Base-by-base conservation (phyloP, 2,888 invertebrate species). In the Heliconius ismenius region DNA sequence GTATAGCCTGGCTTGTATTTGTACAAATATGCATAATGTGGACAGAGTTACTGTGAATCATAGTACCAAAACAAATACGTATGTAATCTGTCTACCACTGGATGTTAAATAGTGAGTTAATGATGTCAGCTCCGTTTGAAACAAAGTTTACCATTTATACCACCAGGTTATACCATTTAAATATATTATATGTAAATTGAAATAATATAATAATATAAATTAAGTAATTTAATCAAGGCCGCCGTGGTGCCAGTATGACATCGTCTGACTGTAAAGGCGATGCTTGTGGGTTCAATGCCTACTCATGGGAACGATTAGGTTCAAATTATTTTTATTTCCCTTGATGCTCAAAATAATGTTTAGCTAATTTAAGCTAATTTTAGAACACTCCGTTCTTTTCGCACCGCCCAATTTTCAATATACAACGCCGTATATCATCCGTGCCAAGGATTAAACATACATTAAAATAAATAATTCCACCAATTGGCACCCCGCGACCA, bases 21-120 rank as follows among this genome's bases (percentile, higher is more conserved):
- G 58, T 58, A 4, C 32, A 58, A 70, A 70, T 58, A 36, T n/a
- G 39, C 32, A 9, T 58, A 70, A 58, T 70, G 15, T 58, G n/a
- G 58, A 58, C 58, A 15, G 32, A 32, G 70, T 70, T 58, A 32
- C 69, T 70, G 58, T 36, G 32, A 58, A 36, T 54, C 32, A 24
- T 32, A 58, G 70, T 36, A 36, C 70, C 32, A 70, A 70, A 70
- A 70, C 58, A 70, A 58, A 58, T 36, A 70, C 70, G 58, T 58
- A 70, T 70, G 58, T 36, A 70, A 70, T 69, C 54, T 58, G 70
- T 54, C 9, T 70, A 36, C 70, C 58, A 58, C 70, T 70, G 70
- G 15, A 58, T 58, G 70, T 70, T n/a, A 70, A 58, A 70, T 58
- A 70, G n/a, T 24, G 36, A 70, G 70, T 70, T 58, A 70, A 70